Percentiles rank a stretch among this genome's conserved stretches.
Conservation (phyloP, 1,140 invertebrate genomes). For the Drosophila yakuba region DNA sequence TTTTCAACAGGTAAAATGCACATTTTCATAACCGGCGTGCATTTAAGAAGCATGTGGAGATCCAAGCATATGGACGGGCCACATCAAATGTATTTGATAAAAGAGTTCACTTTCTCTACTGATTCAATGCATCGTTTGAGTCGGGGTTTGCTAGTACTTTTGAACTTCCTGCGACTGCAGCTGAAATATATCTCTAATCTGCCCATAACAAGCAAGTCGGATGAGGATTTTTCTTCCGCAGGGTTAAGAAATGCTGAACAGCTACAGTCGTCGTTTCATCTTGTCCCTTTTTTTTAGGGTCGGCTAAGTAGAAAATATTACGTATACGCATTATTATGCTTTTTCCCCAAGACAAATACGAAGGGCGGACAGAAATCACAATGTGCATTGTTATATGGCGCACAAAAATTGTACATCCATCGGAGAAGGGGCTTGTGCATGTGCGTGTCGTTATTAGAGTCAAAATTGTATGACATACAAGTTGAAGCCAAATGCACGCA, state of each 20-base stretch:
- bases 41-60: background rate
- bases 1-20: background rate
- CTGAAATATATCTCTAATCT: constrained; percentile 25
- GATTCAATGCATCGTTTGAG: background rate
- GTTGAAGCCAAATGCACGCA: constrained; percentile 71
- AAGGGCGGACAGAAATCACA: constrained; percentile 39
- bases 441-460: constrained; percentile 60
- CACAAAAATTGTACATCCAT: constrained; percentile 52
- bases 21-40: background rate
- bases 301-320: constrained; percentile 61
- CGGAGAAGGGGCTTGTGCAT: constrained; percentile 31
- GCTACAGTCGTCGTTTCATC: constrained; percentile 20
- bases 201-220: constrained; percentile 19
- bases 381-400: constrained; percentile 59
- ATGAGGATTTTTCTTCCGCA: constrained; percentile 16
- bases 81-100: too few species aligned
- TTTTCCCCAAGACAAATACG: constrained; percentile 32
- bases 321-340: constrained; percentile 59
- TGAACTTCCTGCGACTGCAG: constrained; percentile 12
- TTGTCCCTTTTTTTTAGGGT: constrained; percentile 42
- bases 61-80: too few species aligned
- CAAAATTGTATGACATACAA: constrained; percentile 66
- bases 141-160: background rate
- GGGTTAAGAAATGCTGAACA: background rate
- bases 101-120: too few species aligned